Evolutionary conservation across 2,797 vertebrate species (phyloP), one percentile per base, ranked within the genome.

Genomic region (Phyllotis vaccarum): DNA sequence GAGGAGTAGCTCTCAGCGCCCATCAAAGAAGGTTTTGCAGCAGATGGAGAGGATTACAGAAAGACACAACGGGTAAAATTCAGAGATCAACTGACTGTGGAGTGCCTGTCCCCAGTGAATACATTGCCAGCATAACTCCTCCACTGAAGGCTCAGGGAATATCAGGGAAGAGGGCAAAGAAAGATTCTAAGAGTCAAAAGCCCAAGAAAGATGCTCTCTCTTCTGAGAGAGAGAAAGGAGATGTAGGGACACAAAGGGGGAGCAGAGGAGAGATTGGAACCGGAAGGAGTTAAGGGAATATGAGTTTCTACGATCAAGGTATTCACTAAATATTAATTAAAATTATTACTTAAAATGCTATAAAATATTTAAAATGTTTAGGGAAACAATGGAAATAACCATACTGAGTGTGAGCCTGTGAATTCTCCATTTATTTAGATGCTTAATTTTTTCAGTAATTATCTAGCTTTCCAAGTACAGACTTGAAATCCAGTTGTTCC

Each of bases 401-500:
- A 37, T 64, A 89, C 24, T 89, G 37, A 74, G 16, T 64, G 58
- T 14, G 46, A 75, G 52, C 22, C 34, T n/a, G 37, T 56, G 49
- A 90, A 21, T 29, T 95, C 54, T 87, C 46, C 27, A 72, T 74
- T 82, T 66, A 93, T 31, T 86, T 86, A 27, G 31, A 13, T 91
- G 14, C 83, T 52, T 37, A 43, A 62, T 68, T 66, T 58, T 86
- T 94, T 43, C 64, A 78, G 8, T 22, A 89, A 11, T 56, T 74
- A 54, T 90, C 3, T 43, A 91, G 70, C 0, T 86, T 62, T 52
- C 46, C 6, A 29, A 24, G 2, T 24, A 68, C 10, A 72, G 0
- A 5, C 2, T 83, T 90, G 21, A 24, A 81, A 22, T 16, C 0
- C 46, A 90, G 31, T 27, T 79, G 11, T 86, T 7, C 31, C 43